A percentile compares a stretch with the other conserved stretches of the same genome.
Evolutionary conservation across 2,888 invertebrate genomes (phyloP).

Genomic region (Serripes groenlandicus): DNA sequence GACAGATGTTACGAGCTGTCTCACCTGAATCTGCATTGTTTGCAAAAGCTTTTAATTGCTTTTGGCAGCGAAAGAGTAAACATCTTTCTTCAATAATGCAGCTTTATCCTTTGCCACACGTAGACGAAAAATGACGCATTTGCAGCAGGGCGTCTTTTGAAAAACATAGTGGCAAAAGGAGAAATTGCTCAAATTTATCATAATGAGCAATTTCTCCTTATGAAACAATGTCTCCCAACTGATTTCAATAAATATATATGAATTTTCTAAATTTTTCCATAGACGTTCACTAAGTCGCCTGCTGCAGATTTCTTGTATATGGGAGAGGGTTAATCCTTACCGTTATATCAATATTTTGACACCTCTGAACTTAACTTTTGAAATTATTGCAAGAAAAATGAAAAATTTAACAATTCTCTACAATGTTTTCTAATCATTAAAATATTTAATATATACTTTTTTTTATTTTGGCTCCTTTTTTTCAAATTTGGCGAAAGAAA

Average conservation of each 20-base stretch:
- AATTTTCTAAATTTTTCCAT: too few relatives aligned
- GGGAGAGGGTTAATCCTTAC: not conserved
- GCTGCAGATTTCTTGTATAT: not conserved
- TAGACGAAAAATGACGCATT: not conserved
- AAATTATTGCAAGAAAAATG: not conserved
- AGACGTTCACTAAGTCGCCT: too few relatives aligned
- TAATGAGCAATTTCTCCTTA: slow-evolving; percentile 3
- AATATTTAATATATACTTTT: too few relatives aligned
- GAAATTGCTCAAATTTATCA: not conserved
- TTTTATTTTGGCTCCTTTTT: too few relatives aligned
- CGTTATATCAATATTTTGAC: not conserved
- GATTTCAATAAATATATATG: not conserved
- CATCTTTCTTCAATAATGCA: too few relatives aligned
- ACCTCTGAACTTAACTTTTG: not conserved
- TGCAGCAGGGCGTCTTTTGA: not conserved
- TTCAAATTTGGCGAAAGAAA: too few relatives aligned
- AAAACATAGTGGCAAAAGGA: not conserved
- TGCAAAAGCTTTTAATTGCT: too few relatives aligned
- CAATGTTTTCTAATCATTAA: not conserved
- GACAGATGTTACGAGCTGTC: too few relatives aligned
- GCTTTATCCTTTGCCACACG: not conserved
- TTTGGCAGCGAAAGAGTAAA: too few relatives aligned
- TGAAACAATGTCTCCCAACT: not conserved
- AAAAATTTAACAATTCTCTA: not conserved
- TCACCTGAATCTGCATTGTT: too few relatives aligned